Evolutionary conservation across 2,797 vertebrate species (phyloP).

Genomic region (Danionella dracula): DNA sequence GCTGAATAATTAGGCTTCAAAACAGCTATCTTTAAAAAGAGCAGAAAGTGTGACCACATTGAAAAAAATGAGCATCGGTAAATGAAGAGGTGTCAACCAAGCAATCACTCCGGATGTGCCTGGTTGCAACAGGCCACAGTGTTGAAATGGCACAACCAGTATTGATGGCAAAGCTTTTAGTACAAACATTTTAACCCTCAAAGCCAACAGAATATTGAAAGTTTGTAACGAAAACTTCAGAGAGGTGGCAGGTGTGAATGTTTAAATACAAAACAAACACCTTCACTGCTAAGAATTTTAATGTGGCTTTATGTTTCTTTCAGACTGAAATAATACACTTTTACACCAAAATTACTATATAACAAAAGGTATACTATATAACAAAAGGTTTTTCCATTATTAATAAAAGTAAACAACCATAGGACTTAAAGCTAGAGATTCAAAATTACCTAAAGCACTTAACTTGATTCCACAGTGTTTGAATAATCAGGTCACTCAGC

Average conservation of each 20-base stretch:
- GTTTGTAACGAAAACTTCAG: neutral
- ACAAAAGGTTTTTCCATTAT: too few relatives aligned
- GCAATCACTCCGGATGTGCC: neutral
- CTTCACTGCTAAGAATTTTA: neutral
- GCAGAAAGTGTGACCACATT: too few relatives aligned
- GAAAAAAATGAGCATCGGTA: neutral
- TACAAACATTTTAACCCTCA: neutral
- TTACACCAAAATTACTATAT: too few relatives aligned
- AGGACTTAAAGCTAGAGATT: neutral
- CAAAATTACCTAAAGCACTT: neutral
- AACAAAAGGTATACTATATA: too few relatives aligned
- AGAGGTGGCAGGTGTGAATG: neutral
- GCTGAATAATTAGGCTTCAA: too few relatives aligned
- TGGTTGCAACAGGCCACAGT: constrained; percentile 2
- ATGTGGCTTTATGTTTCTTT: too few relatives aligned
- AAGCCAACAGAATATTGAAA: neutral
- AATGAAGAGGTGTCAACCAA: neutral
- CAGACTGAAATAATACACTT: too few relatives aligned
- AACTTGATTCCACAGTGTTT: neutral
- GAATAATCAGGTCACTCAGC: constrained; percentile 4
- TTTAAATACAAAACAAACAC: constrained; percentile 5
- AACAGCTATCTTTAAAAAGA: too few relatives aligned
- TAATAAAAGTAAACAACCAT: too few relatives aligned
- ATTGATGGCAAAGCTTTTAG: neutral
- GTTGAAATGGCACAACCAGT: neutral